Base-by-base conservation (phyloP, 1,140 invertebrate genomes). In the Trinorchestia longiramus region DNA sequence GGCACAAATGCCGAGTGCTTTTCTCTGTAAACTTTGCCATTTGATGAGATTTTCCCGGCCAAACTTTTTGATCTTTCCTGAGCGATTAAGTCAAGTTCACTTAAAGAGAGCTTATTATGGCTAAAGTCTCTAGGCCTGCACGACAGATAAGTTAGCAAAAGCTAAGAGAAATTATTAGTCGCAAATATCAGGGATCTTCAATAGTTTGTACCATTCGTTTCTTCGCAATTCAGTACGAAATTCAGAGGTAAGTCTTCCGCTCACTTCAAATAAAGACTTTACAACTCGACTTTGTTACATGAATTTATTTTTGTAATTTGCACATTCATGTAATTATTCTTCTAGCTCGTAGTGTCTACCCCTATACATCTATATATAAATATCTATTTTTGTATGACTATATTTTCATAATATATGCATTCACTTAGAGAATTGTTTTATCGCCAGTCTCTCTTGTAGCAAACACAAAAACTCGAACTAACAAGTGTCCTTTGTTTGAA, bases 1-100 rank as follows among this genome's bases (percentile, higher is more conserved):
- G 92, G 92, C 92, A 94, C 92, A 90, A 94, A 94, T 43, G 92
- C 92, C 92, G 92, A 94, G 92, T 94, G 92, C 92, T 94, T 94
- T 94, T 94, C 92, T 94, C 92, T 94, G 92, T 94, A 94, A 94
- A 94, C 92, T 94, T 36, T 47, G 92, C 44, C 92, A 94, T 94
- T 94, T 94, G 92, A 94, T 94, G 92, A 94, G 92, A 94, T 94
- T 94, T 94, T 28, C 43, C 44, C 92, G 44, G 92, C 43, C 44
- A 47, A 94, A 94, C 92, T 94, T 94, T 94, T 94, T 94, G 92
- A 94, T 94, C 92, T 94, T 94, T 94, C 92, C 92, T 44, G 92
- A 94, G 92, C 92, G 92, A 94, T 94, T 94, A 94, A 94, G 92
- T 94, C 8, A 94, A 94, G 92, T 94, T 94, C 92, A 94, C 92